phyloP scores from a whole-genome alignment of 2,797 vertebrate species.

The Pterois miles region DNA sequence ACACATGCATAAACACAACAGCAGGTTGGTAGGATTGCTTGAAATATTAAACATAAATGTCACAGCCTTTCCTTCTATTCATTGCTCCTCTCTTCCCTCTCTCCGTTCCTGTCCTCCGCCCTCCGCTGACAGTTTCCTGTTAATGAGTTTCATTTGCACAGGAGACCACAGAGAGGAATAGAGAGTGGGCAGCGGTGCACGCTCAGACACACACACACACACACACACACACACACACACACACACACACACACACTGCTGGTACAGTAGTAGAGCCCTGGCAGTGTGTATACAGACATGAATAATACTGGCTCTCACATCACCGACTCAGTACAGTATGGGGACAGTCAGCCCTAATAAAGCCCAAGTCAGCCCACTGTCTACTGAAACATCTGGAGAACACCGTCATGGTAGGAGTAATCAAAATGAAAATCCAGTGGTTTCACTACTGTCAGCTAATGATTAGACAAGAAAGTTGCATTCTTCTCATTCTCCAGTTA shows the following conservation, averaged over 20 bases:
- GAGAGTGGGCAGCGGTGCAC: constrained; percentile 30
- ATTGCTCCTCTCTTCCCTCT: constrained; percentile 18
- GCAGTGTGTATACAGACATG: constrained; percentile 36
- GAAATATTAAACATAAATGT: constrained; percentile 67
- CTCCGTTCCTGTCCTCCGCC: constrained; percentile 29
- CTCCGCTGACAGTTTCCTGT: constrained; percentile 64
- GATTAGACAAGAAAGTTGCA: not conserved
- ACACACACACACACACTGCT: constrained; percentile 36
- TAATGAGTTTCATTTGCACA: constrained; percentile 69
- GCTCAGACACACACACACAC: constrained; percentile 6
- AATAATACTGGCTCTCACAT: constrained; percentile 44
- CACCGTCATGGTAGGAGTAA: not conserved
- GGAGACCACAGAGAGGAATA: constrained; percentile 55
- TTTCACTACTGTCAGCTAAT: constrained; percentile 8
- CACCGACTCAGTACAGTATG: not conserved
- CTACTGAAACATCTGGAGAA: constrained; percentile 39
- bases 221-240: constrained; percentile 10
- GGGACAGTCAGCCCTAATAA: constrained; percentile 53
- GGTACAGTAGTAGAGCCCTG: constrained; percentile 34
- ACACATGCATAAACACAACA: constrained; percentile 25
- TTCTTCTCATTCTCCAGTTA: not conserved
- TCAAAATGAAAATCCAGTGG: not conserved
- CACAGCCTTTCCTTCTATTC: constrained; percentile 42
- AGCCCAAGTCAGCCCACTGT: constrained; percentile 37
- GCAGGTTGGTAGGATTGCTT: constrained; percentile 31